Percentiles rank a stretch among this genome's conserved stretches.
These are phyloP conservation scores for Equus przewalskii DNA, from an alignment of 2,113 vertebrate species.

Conservation along the genomic window DNA sequence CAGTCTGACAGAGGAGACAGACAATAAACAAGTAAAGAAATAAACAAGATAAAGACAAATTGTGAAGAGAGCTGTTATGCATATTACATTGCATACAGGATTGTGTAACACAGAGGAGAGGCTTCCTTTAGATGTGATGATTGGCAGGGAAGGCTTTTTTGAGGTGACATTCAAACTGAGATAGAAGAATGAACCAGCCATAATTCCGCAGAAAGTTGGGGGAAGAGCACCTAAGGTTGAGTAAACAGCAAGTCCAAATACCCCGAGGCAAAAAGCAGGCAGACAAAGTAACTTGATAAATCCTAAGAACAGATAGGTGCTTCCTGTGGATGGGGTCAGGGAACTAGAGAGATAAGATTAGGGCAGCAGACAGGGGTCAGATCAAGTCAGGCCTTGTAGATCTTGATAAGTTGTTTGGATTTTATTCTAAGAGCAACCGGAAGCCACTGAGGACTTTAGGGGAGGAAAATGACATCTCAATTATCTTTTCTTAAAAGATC, in stretches of 20 bases:
- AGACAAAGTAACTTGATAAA: neutral
- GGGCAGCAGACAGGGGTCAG: neutral
- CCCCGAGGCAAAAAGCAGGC: neutral
- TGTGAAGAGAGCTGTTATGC: neutral
- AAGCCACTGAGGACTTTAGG: neutral
- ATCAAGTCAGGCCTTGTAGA: neutral
- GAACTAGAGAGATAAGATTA: neutral
- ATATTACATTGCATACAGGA: neutral
- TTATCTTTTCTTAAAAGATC: neutral
- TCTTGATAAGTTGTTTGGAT: neutral
- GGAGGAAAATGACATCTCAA: neutral
- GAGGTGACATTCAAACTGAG: neutral
- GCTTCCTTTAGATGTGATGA: neutral
- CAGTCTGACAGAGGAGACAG: neutral
- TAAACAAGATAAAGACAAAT: neutral
- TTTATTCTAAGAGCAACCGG: neutral
- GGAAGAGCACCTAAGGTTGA: neutral
- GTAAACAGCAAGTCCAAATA: constrained; percentile 9
- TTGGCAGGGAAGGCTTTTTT: neutral
- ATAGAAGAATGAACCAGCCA: neutral
- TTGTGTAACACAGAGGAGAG: neutral
- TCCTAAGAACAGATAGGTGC: neutral
- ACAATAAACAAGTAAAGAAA: constrained; percentile 13
- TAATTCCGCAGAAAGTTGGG: neutral
- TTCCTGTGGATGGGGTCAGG: neutral